Evolutionary conservation across 2,113 vertebrate species (phyloP), one percentile per base, ranked within the genome.

Genomic region (Orycteropus afer): DNA sequence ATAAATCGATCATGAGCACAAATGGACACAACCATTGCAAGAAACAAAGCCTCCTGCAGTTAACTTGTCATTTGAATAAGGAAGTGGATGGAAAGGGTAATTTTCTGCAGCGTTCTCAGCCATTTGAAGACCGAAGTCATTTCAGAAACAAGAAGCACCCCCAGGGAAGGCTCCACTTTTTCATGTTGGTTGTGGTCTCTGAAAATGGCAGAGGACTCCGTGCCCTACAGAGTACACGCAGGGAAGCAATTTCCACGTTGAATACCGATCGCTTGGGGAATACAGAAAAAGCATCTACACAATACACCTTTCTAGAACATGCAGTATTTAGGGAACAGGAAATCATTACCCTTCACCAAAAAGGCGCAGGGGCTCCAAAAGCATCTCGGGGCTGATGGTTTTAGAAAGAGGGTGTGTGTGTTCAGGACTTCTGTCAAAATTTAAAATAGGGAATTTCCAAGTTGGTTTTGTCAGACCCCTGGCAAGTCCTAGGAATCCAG

Each of bases 61-160:
- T 92, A 91, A 82, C 80, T 85, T 86, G 69, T 93, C 89, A 89
- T 86, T 96, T 95, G 51, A 61, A 93, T 90, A 89, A 89, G 45
- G 42, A 94, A 78, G 82, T 74, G 20, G 59, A 40, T 40, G 0
- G 42, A 74, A 90, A 93, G 79, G 55, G 5, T 89, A 49, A 57
- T 83, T 97, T 97, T 96, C 87, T 90, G 61, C 65, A 76, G 78
- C 9, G 27, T 89, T 47, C 0, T 83, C 47, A 49, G 22, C 73
- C 67, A 94, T 96, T 86, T 92, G 80, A 86, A 89, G 81, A 91
- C 67, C 85, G 81, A 77, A 91, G 32, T 59, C 49, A 80, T 86
- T 89, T 13, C 20, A 49, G 65, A 84, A 95, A 59, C 47, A 63
- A 8, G 80, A 86, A 59, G 76, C 12, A 84, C 87, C 65, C 42